phyloP scores from a whole-genome alignment of 2,888 invertebrate genomes.

The Schizaphis graminum region DNA sequence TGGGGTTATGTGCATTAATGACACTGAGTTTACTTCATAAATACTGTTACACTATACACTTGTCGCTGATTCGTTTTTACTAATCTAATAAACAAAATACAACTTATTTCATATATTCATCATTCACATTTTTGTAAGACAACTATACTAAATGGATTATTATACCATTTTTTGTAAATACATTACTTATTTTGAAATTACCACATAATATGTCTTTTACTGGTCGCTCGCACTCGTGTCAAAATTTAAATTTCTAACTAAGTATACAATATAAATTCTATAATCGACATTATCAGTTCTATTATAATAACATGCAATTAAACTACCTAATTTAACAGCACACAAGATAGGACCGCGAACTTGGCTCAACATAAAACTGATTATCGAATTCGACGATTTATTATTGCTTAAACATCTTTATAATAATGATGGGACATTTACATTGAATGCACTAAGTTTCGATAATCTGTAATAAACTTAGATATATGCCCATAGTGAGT shows the following conservation, averaged over 20 bases:
- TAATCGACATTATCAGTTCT: too few relatives aligned
- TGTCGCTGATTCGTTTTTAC: not conserved
- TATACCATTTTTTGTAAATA: not conserved
- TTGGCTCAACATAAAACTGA: not conserved
- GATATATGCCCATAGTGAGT: not conserved
- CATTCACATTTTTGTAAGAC: not conserved
- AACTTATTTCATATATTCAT: not conserved
- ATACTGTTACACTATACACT: not conserved
- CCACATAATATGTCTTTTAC: too few relatives aligned
- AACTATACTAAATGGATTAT: not conserved
- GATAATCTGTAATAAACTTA: not conserved
- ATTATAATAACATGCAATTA: not conserved
- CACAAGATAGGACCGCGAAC: not conserved
- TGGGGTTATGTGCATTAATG: not conserved
- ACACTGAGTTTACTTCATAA: not conserved
- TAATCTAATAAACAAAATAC: not conserved
- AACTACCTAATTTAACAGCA: not conserved
- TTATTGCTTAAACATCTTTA: not conserved
- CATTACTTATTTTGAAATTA: too few relatives aligned
- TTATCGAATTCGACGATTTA: not conserved
- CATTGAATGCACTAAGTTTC: not conserved
- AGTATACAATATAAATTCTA: too few relatives aligned
- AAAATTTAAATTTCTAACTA: too few relatives aligned
- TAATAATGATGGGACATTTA: not conserved
- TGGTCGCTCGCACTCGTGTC: too few relatives aligned